phyloP scores from a whole-genome alignment of 2,888 invertebrate species.

The Gymnoscelis rufifasciata region DNA sequence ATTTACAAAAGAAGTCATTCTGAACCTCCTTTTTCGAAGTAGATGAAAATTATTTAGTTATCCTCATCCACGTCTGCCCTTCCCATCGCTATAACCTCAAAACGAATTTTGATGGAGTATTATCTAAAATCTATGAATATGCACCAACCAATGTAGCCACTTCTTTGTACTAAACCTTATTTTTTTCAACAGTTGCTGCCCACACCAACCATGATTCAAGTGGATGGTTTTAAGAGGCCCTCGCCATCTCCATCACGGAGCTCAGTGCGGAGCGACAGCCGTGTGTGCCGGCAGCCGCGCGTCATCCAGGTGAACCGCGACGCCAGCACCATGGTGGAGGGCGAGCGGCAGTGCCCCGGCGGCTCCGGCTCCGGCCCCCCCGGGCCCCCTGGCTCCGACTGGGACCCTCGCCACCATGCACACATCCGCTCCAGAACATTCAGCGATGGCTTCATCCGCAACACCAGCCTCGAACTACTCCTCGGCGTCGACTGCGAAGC shows the following conservation, averaged over 20 bases:
- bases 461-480: conserved; percentile 71
- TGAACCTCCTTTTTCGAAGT: too few relatives aligned
- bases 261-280: conserved; percentile 68
- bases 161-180: too few relatives aligned
- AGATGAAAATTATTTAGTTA: too few relatives aligned
- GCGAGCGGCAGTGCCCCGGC: conserved; percentile 40
- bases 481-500: conserved; percentile 76
- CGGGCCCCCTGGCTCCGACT: conserved; percentile 39
- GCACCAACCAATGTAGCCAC: too few relatives aligned
- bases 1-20: too few relatives aligned
- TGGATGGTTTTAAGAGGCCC: conserved; percentile 66
- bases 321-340: conserved; percentile 73
- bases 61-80: too few relatives aligned
- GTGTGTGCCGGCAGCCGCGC: conserved; percentile 66
- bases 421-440: conserved; percentile 73
- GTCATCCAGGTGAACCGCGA: conserved; percentile 74
- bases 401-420: conserved; percentile 56
- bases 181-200: conserved; percentile 18
- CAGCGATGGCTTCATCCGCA: conserved; percentile 73
- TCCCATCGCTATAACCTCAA: too few relatives aligned
- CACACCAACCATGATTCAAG: conserved; percentile 59
- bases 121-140: too few relatives aligned
- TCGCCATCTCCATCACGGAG: conserved; percentile 72
- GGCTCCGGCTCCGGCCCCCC: conserved; percentile 29
- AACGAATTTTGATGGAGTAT: too few relatives aligned